phyloP scores from a whole-genome alignment of 1,140 invertebrate species.

The Drosophila tropicalis region DNA sequence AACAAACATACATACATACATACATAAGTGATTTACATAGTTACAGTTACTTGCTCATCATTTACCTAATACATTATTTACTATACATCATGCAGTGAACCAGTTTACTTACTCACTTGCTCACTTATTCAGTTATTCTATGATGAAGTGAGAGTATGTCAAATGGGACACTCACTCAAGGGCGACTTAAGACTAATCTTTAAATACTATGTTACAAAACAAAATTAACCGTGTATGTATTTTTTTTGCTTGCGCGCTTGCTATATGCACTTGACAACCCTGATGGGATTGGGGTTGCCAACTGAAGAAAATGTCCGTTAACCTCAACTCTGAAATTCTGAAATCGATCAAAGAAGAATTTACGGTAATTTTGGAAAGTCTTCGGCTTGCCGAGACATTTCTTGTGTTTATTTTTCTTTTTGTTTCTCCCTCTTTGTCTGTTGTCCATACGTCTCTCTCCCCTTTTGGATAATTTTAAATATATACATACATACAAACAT shows the following conservation, averaged over 20 bases:
- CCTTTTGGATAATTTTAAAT: constrained; percentile 2
- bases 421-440: constrained; percentile 15
- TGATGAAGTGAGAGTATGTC: too few relatives aligned
- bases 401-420: constrained; percentile 25
- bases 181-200: not conserved
- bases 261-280: not conserved
- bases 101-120: too few relatives aligned
- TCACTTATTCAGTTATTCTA: too few relatives aligned
- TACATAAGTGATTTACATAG: not conserved
- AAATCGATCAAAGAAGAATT: not conserved
- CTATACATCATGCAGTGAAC: too few relatives aligned
- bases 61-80: too few relatives aligned
- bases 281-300: not conserved
- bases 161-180: too few relatives aligned
- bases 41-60: not conserved
- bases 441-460: constrained; percentile 8
- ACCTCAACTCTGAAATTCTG: too few relatives aligned
- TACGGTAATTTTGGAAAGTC: not conserved
- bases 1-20: not conserved
- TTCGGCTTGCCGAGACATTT: constrained; percentile 6
- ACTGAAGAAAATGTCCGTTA: not conserved
- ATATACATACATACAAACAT: constrained; percentile 32
- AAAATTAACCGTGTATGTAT: not conserved
- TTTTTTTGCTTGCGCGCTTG: not conserved
- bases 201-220: not conserved